A percentile compares a stretch with the other conserved stretches of the same genome.
Evolutionary conservation across 1,140 invertebrate genomes (phyloP).

Genomic region (Phenacoccus solenopsis): DNA sequence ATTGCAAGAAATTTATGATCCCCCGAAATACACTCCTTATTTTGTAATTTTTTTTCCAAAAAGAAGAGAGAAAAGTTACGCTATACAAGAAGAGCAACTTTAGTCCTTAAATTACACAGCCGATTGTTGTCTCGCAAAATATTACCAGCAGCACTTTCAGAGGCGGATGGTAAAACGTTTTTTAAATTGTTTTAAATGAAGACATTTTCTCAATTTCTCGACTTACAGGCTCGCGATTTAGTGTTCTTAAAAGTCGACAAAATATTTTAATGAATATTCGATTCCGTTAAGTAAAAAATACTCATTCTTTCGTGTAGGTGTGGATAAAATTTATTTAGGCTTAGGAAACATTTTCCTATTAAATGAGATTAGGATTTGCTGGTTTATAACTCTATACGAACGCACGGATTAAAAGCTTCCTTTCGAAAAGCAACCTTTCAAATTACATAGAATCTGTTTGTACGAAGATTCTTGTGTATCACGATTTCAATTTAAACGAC

Average conservation of each 20-base stretch:
- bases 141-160: not conserved
- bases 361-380: too few relatives aligned
- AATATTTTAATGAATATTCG: not conserved
- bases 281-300: not conserved
- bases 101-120: not conserved
- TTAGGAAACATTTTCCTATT: too few relatives aligned
- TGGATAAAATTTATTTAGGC: too few relatives aligned
- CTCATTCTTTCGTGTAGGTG: not conserved
- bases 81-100: not conserved
- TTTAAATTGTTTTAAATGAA: slow-evolving; percentile 4
- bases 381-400: too few relatives aligned
- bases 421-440: too few relatives aligned
- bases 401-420: too few relatives aligned
- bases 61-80: not conserved
- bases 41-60: not conserved
- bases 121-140: not conserved
- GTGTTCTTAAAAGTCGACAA: too few relatives aligned
- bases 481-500: slow-evolving; percentile 3
- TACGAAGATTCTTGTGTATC: not conserved
- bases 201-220: not conserved
- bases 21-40: not conserved
- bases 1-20: not conserved
- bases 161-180: not conserved
- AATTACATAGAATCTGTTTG: too few relatives aligned
- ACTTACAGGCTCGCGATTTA: too few relatives aligned